Evolutionary conservation across 2,797 vertebrate species (phyloP), one percentile per base, ranked within the genome.

Genomic region (Muscicapa comitata): DNA sequence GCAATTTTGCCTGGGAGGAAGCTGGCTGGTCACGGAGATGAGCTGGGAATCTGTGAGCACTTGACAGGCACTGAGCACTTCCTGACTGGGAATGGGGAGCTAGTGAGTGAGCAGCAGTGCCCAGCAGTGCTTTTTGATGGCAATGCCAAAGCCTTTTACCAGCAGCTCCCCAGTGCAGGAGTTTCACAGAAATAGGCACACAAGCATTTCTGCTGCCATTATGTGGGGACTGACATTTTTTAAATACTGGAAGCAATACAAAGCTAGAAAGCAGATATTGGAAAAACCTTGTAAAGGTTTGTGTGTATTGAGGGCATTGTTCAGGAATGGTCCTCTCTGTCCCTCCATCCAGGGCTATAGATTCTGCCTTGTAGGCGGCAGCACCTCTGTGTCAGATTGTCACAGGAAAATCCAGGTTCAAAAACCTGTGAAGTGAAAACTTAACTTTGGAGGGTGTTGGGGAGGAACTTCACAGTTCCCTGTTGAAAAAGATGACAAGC

Each of bases 61-160:
- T 94, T 88, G 87, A 68, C 72, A 86, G 65, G 72, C 82, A 55
- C 85, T 80, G 81, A 80, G 58, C 5, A 0, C 58, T 80, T 88
- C 61, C 79, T 95, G 61, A 5, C 57, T 47, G 53, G 86, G 93
- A 80, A 74, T 68, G 91, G 71, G 72, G 72, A 65, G 6, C 91
- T 96, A 94, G 85, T 42, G 89, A 95, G 85, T 33, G 76, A 96
- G 26, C 79, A 94, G 87, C 61, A 90, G 87, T 57, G 91, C 94
- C 93, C 95, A 90, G 82, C 90, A 93, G 87, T 0, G 7, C 68
- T 86, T 94, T 88, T 7, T 51, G 65, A 68, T 72, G 57, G 73
- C 62, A 70, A 18, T 81, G 82, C 87, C 75, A 86, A 83, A 90
- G 65, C 31, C 62, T 89, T 87, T 93, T 40, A 55, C 92, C 78